phyloP scores from a whole-genome alignment of 2,888 invertebrate genomes.

The Iselma pallidipennis region DNA sequence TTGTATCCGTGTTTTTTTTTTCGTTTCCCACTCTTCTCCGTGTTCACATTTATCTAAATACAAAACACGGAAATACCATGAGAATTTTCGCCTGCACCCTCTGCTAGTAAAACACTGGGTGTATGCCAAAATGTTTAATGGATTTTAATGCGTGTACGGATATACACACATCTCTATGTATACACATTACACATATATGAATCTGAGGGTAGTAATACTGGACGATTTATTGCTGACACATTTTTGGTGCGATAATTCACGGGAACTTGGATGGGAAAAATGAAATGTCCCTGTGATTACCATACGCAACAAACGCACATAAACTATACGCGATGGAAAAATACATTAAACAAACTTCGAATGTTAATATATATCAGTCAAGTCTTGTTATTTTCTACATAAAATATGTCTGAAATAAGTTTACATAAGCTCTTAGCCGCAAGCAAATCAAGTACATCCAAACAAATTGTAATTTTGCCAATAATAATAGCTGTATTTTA shows the following conservation, averaged over 20 bases:
- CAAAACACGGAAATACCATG: too few relatives aligned
- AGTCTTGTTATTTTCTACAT: too few relatives aligned
- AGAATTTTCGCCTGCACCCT: too few relatives aligned
- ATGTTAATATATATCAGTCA: background rate
- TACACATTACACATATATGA: background rate
- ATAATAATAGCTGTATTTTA: background rate
- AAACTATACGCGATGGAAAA: background rate
- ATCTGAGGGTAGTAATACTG: background rate
- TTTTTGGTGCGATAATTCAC: background rate
- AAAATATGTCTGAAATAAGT: too few relatives aligned
- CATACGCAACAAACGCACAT: too few relatives aligned
- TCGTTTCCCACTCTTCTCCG: background rate
- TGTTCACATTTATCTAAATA: too few relatives aligned
- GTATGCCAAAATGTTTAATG: background rate
- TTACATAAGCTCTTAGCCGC: background rate
- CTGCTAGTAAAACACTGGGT: background rate
- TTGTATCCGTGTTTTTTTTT: too few relatives aligned
- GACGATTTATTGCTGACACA: background rate
- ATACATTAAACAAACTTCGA: background rate
- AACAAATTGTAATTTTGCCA: background rate
- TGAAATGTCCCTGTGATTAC: background rate
- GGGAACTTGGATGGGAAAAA: background rate
- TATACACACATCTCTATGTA: background rate
- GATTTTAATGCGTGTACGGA: background rate
- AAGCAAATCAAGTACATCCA: background rate